Base-by-base conservation (phyloP, 2,888 invertebrate species). In the Lasius platythorax region DNA sequence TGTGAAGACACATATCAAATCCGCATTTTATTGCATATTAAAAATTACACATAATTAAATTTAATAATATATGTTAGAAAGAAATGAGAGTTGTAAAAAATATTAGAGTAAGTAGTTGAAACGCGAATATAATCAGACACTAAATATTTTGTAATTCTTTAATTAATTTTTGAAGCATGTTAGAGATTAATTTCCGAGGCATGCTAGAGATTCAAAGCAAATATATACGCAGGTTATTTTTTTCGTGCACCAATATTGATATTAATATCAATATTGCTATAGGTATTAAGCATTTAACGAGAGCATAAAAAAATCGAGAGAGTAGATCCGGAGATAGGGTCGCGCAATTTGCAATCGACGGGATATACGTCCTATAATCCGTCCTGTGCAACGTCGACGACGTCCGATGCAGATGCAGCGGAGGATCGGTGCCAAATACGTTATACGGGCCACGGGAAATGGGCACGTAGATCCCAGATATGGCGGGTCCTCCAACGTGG, bases 361-460 rank as follows among this genome's bases (percentile, higher is more conserved):
- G 73, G 63, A 84, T 86, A 72, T 18, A 76, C 50, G 72, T 64
- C 56, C 67, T 73, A 37, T 82, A 84, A 83, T 83, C 87, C 79
- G 86, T 67, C 81, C 73, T 50, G 64, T 58, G 67, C 76, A 75
- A 81, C 81, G 78, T 58, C 82, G 67, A 56, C 79, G 81, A 88
- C 85, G 91, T 91, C 90, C 87, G 85, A 82, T 85, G 90, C 89
- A 88, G 90, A 89, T 82, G 81, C 68, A 72, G 33, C 63, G 82
- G 82, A 82, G 88, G 78, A 87, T 82, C 87, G 86, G 84, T 91
- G 91, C 91, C 91, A 90, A 90, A 91, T 87, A 86, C 88, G 85
- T 87, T 86, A 88, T 87, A 87, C 85, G 86, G 85, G 68, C 83
- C 83, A 81, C 86, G 28, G 82, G 85, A 87, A 87, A 87, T 86